Percentiles rank a stretch among this genome's conserved stretches.
phyloP scores from a whole-genome alignment of 1,140 invertebrate genomes.

The Heliconius hermathena region DNA sequence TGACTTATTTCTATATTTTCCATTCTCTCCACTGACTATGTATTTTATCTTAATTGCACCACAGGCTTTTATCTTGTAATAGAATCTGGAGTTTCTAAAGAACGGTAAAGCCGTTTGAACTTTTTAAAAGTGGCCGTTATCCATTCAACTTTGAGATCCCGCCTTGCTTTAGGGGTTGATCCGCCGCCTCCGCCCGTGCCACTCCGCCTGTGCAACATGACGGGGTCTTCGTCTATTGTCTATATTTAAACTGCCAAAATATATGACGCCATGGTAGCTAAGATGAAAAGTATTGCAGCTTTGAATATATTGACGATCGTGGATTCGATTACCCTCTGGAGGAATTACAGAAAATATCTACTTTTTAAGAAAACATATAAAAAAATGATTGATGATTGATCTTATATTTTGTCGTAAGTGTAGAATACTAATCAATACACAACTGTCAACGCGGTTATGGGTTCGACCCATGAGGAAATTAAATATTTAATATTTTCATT shows the following conservation, averaged over 20 bases:
- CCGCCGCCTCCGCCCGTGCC: background rate
- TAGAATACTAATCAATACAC: no score
- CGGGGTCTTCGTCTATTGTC: background rate
- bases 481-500: no score
- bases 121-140: constrained; percentile 5
- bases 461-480: no score
- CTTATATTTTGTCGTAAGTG: no score
- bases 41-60: background rate
- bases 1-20: background rate
- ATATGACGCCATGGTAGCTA: background rate
- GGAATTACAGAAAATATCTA: background rate
- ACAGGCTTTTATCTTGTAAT: background rate
- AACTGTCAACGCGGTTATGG: no score
- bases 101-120: constrained; percentile 2
- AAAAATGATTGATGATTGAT: no score
- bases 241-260: background rate
- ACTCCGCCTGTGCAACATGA: background rate
- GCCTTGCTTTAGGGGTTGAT: constrained; percentile 10
- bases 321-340: background rate
- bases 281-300: background rate
- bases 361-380: no score
- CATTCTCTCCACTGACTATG: background rate
- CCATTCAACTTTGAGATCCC: constrained; percentile 1
- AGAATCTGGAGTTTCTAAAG: constrained; percentile 3
- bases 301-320: background rate